Conservation (phyloP, 2,888 invertebrate genomes). For the Rhingia campestris region DNA sequence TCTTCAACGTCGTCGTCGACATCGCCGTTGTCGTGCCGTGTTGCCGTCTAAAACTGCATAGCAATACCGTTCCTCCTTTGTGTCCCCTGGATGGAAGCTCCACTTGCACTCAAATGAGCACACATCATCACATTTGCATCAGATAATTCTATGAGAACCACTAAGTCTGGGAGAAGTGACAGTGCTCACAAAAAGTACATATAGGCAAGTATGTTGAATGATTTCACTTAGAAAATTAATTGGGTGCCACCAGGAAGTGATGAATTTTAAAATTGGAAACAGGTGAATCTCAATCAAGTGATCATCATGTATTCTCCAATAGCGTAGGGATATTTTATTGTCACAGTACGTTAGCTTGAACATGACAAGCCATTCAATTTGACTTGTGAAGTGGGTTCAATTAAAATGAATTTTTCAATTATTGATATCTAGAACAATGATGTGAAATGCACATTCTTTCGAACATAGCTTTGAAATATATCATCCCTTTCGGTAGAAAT, state of each 20-base stretch:
- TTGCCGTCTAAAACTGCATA: slow-evolving; percentile 41
- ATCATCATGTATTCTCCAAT: not conserved
- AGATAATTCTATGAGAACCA: slow-evolving; percentile 66
- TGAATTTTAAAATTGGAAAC: slow-evolving; percentile 63
- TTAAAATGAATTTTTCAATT: slow-evolving; percentile 47
- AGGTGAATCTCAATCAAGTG: slow-evolving; percentile 61
- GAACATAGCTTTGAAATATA: not conserved
- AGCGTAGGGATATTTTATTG: not conserved
- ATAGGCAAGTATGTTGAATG: slow-evolving; percentile 50
- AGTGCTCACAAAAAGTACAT: slow-evolving; percentile 42
- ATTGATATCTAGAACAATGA: slow-evolving; percentile 33
- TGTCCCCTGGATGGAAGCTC: slow-evolving; percentile 53
- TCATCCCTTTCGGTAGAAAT: slow-evolving; percentile 31
- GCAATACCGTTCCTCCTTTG: slow-evolving; percentile 53
- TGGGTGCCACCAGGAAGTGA: slow-evolving; percentile 68
- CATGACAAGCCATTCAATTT: slow-evolving; percentile 8
- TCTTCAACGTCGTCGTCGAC: slow-evolving; percentile 42
- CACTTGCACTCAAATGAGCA: slow-evolving; percentile 68
- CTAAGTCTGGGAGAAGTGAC: slow-evolving; percentile 60
- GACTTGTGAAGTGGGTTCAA: slow-evolving; percentile 42
- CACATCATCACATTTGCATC: slow-evolving; percentile 73
- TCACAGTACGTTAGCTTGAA: slow-evolving; percentile 1
- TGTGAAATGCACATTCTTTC: not conserved
- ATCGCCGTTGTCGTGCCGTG: not conserved
- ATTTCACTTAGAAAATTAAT: slow-evolving; percentile 63